Percentiles rank a stretch among this genome's conserved stretches.
Evolutionary conservation across 2,888 invertebrate genomes (phyloP).

Genomic region (Chaitophorus viminalis): DNA sequence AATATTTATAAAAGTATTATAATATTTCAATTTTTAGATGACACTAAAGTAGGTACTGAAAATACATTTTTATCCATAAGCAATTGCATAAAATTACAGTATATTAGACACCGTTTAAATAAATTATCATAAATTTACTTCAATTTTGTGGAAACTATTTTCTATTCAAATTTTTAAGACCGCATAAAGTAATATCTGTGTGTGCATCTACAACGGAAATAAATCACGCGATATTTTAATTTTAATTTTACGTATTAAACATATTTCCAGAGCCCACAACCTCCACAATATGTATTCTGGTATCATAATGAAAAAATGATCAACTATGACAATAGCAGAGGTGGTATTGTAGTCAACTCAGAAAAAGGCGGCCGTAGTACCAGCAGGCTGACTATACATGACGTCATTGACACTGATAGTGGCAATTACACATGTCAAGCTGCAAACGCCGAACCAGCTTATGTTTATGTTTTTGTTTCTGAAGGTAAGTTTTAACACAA

Average conservation of each 20-base stretch:
- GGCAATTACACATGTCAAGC: slow-evolving; percentile 93
- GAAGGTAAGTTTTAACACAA: slow-evolving; percentile 73
- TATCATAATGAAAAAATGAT: slow-evolving; percentile 94
- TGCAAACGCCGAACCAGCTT: slow-evolving; percentile 88
- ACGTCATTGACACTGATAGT: slow-evolving; percentile 85
- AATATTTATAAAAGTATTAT: not conserved
- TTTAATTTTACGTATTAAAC: not conserved
- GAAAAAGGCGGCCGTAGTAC: slow-evolving; percentile 86
- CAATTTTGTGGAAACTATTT: too few species aligned
- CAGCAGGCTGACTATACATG: slow-evolving; percentile 84
- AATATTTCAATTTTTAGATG: not conserved
- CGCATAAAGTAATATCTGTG: too few species aligned
- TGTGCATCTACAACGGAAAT: too few species aligned
- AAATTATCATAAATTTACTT: too few species aligned
- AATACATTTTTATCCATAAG: too few species aligned
- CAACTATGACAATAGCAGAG: slow-evolving; percentile 87
- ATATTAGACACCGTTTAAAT: too few species aligned
- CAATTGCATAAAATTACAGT: too few species aligned
- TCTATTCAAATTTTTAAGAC: too few species aligned
- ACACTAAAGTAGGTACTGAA: too few species aligned
- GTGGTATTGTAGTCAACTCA: slow-evolving; percentile 83
- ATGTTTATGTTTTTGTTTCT: slow-evolving; percentile 89
- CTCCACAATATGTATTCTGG: slow-evolving; percentile 95
- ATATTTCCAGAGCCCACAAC: slow-evolving; percentile 82
- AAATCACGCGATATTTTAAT: too few species aligned